These are phyloP conservation scores for Pseudotriccus pelzelni DNA, from an alignment of 2,797 vertebrate genomes.

Conservation along the genomic window DNA sequence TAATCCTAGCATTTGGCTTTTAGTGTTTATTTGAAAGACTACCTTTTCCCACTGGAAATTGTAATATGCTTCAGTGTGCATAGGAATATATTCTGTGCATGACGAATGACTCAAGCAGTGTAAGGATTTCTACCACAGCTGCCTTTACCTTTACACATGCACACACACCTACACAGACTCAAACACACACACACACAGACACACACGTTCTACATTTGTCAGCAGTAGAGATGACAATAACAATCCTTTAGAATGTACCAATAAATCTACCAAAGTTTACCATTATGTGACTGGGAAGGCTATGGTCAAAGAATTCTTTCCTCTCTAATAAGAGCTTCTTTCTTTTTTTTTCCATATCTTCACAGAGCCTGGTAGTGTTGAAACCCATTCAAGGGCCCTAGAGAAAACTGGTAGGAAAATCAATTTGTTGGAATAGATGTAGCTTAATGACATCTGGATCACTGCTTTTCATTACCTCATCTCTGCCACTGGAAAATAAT, in stretches of 20 bases:
- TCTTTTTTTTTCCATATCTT: neutral
- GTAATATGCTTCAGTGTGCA: neutral
- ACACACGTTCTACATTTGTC: neutral
- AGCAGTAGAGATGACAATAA: neutral
- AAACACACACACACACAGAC: neutral
- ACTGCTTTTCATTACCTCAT: neutral
- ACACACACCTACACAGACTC: neutral
- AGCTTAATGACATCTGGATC: neutral
- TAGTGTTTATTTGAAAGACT: neutral
- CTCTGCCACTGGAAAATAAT: neutral
- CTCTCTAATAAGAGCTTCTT: neutral
- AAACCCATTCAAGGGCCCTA: neutral
- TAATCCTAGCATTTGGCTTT: conserved; percentile 27
- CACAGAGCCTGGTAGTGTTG: neutral
- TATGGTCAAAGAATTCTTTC: neutral
- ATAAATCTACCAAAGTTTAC: neutral
- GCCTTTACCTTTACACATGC: neutral
- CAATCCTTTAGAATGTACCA: neutral
- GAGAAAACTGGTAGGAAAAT: neutral
- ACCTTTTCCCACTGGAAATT: conserved; percentile 13
- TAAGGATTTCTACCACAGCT: neutral
- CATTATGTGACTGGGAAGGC: neutral
- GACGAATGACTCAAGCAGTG: neutral
- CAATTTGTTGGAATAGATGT: neutral
- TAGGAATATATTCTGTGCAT: neutral